Base-by-base conservation (phyloP, 1,140 invertebrate species). In the Musca vetustissima region DNA sequence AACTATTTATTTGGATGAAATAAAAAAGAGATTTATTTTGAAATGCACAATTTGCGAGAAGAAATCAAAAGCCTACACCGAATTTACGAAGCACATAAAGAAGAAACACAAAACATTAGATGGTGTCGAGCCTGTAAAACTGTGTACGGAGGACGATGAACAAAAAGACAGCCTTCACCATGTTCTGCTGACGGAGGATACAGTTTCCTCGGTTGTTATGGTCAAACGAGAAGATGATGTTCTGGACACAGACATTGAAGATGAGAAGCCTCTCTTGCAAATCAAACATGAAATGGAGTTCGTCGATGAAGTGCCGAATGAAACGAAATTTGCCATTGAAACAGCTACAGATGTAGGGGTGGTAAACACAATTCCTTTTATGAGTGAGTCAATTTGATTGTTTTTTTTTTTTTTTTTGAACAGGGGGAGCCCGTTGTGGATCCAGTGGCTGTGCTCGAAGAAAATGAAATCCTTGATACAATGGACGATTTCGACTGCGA, bases 1-100 rank as follows among this genome's bases (percentile, higher is more conserved):
- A 68, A 68, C 59, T 28, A n/a, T 64, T 9, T 68, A 28, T 17
- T 13, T 68, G 32, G 47, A 32, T 22, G 48, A 61, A 68, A 48
- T 64, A 19, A 57, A 14, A 32, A 28, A 68, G 14, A 21, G 43
- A 61, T 59, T 64, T 48, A 24, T 21, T 36, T 19, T 61, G 61
- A 61, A 19, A 14, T 61, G 57, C 22, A 14, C 49, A 28, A 14
- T 61, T 14, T 61, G 25, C 17, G 47, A 64, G 24, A 36, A 52
- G 67, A 43, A 61, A 21, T 61, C 57, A 3, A 32, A 32, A 19
- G 28, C n/a, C 17, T 61, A 61, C 13, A 61, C 28, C 9, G 57
- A 61, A 19, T 61, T 61, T 61, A 43, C 32, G 21, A 61, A 19
- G 11, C 57, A 61, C 11, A 36, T 61, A 21, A 36, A 43, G 22